Percentiles rank a stretch among this genome's conserved stretches.
Evolutionary conservation across 2,113 vertebrate species (phyloP).

Genomic region (Hippocampus zosterae): DNA sequence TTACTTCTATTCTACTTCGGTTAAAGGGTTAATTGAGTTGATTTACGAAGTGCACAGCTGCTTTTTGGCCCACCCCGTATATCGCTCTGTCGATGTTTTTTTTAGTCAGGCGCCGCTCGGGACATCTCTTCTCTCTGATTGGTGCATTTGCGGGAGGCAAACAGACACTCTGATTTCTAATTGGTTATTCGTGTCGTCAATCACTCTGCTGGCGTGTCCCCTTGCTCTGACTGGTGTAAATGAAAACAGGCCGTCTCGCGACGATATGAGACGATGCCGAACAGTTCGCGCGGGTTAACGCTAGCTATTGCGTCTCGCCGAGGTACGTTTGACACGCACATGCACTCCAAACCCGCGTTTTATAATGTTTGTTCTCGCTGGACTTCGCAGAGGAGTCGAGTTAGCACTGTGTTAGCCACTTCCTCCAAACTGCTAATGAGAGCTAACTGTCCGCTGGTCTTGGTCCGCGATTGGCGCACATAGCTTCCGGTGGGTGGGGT

Average conservation of each 20-base stretch:
- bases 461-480: neutral
- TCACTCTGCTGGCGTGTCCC: neutral
- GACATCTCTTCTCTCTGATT: neutral
- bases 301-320: neutral
- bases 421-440: neutral
- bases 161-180: neutral
- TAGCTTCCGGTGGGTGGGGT: neutral
- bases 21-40: neutral
- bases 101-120: neutral
- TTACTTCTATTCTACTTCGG: neutral
- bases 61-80: neutral
- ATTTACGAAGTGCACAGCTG: neutral
- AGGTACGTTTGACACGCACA: neutral
- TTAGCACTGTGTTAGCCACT: neutral
- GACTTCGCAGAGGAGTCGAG: neutral
- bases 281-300: neutral
- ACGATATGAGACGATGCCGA: neutral
- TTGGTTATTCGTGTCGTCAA: neutral
- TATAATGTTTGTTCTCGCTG: neutral
- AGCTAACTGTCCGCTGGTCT: conserved; percentile 1
- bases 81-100: neutral
- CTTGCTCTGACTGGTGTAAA: neutral
- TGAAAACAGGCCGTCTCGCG: neutral
- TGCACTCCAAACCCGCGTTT: neutral
- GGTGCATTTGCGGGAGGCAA: too few relatives aligned